Base-by-base conservation (phyloP, 2,797 vertebrate genomes). In the Artibeus lituratus region DNA sequence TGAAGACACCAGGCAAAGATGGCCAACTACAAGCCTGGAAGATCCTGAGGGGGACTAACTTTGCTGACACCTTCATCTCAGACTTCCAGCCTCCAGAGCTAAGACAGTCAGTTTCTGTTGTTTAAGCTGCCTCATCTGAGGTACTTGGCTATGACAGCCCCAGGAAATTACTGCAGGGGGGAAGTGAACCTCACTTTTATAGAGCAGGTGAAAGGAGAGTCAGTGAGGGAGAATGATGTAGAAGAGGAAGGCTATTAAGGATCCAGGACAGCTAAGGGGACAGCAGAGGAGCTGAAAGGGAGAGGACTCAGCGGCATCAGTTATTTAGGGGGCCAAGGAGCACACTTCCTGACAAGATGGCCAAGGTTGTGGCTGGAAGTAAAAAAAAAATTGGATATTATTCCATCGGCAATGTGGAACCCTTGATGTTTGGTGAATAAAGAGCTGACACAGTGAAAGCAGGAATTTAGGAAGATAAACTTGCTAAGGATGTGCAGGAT, bases 21-120 rank as follows among this genome's bases (percentile, higher is more conserved):
- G 0, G 24, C 53, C 2, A 21, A 19, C 51, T 18, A 3, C 0
- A 32, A 9, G 42, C 21, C 37, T 42, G 44, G 42, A 4, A 10
- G 7, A 8, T 18, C 26, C 18, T 29, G 42, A 37, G 35, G 16
- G 35, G 19, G 32, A 19, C 19, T 18, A 18, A 26, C n/a, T 10
- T 32, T 12, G 26, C 44, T n/a, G 24, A 49, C 19, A 22, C 21
- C 5, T 11, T 19, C 11, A 7, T 22, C 44, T n/a, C 47, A 26
- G 5, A 22, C 55, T 37, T 78, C 29, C 4, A 24, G 35, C 67
- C 18, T 51, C 16, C 29, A n/a, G 35, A 7, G 29, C 32, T 29
- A 3, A 76, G 67, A 39, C 15, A 12, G 19, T 19, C 6, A 2
- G 0, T 44, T 18, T 44, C 42, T 86, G 42, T 10, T 47, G 18